Percentiles rank a stretch among this genome's conserved stretches.
phyloP scores from a whole-genome alignment of 2,797 vertebrate species.

The Mus minutoides region DNA sequence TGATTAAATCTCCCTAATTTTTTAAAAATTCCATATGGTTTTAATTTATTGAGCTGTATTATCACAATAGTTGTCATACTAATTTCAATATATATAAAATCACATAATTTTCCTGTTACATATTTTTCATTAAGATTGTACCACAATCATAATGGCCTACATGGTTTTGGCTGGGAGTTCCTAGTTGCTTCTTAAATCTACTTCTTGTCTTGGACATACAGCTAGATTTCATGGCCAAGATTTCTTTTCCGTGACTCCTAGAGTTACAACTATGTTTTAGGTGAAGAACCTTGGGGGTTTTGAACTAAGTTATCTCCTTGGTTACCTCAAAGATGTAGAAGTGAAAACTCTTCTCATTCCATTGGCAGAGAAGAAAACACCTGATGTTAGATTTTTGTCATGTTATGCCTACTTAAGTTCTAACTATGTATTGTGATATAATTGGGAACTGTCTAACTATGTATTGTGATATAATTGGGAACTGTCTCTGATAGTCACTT shows the following conservation, averaged over 20 bases:
- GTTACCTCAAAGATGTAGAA: background rate
- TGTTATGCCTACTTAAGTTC: background rate
- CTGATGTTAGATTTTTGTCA: background rate
- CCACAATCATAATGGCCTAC: background rate
- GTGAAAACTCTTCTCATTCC: fast-evolving
- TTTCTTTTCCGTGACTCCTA: background rate
- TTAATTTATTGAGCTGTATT: background rate
- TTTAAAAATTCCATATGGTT: background rate
- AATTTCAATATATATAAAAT: background rate
- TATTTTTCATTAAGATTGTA: background rate
- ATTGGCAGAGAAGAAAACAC: background rate
- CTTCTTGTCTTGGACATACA: background rate
- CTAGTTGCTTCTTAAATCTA: background rate
- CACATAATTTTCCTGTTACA: background rate
- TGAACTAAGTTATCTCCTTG: background rate
- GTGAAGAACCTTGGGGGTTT: background rate
- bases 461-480: background rate
- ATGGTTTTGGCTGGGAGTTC: background rate
- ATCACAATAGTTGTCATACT: background rate
- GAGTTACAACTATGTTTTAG: background rate
- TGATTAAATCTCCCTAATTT: background rate
- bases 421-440: background rate
- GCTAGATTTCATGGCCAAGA: background rate
- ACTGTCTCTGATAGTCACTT: background rate
- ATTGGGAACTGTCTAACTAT: background rate